Conservation (phyloP, 2,797 vertebrate genomes). For the Mastacembelus armatus region DNA sequence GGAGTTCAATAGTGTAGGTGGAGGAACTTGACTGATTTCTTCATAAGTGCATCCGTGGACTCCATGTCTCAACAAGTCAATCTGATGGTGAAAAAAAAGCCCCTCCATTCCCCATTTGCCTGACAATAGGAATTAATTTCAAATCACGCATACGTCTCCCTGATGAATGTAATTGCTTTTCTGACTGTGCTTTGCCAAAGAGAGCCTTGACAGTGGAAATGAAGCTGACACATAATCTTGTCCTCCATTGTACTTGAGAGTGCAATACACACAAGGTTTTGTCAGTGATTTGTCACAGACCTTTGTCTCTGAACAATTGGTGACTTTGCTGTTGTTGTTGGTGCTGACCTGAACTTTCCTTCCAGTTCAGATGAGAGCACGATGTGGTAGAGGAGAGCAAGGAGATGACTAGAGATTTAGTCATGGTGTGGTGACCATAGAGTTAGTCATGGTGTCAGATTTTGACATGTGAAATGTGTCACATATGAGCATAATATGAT, state of each 20-base stretch:
- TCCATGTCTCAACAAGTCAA: constrained; percentile 34
- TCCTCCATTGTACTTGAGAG: constrained; percentile 54
- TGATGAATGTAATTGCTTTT: constrained; percentile 75
- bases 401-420: background rate
- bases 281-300: constrained; percentile 56
- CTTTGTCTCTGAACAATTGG: constrained; percentile 64
- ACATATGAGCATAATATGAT: no score
- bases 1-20: background rate
- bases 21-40: constrained; percentile 12
- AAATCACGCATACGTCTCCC: constrained; percentile 51
- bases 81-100: background rate
- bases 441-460: no score
- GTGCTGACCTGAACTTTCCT: constrained; percentile 47
- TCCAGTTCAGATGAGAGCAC: constrained; percentile 4
- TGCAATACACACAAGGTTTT: constrained; percentile 48
- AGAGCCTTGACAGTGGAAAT: constrained; percentile 63
- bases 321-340: constrained; percentile 45
- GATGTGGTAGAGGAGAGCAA: background rate
- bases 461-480: no score
- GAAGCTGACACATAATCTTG: constrained; percentile 64
- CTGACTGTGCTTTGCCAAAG: constrained; percentile 52
- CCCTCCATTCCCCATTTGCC: constrained; percentile 34
- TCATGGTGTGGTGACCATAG: no score
- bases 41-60: constrained; percentile 9
- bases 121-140: constrained; percentile 75